phyloP scores from a whole-genome alignment of 2,888 invertebrate species.

The Caenorhabditis sp. region DNA sequence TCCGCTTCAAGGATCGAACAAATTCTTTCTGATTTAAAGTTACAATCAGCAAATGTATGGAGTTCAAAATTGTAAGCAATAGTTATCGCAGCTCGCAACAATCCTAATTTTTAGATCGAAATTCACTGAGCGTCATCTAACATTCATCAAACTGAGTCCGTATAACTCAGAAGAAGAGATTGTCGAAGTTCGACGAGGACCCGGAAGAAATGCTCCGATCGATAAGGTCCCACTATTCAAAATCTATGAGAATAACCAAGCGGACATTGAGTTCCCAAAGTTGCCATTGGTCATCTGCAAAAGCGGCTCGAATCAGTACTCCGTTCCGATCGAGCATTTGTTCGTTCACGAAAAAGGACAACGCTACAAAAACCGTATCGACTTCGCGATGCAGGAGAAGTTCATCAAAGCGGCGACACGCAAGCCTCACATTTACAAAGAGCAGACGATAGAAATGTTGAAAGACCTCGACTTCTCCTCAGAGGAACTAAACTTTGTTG shows the following conservation, averaged over 20 bases:
- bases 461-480: constrained; percentile 47
- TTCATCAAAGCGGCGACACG: constrained; percentile 42
- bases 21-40: constrained; percentile 23
- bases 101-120: not conserved
- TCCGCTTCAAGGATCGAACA: not conserved
- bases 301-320: constrained; percentile 26
- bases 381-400: constrained; percentile 36
- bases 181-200: not conserved
- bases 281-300: constrained; percentile 61
- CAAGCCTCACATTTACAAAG: constrained; percentile 46
- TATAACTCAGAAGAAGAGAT: not conserved
- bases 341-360: constrained; percentile 56
- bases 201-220: constrained; percentile 11
- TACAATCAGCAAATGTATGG: constrained; percentile 6
- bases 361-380: constrained; percentile 50
- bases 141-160: constrained; percentile 7
- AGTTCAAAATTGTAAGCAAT: not conserved
- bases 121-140: constrained; percentile 46
- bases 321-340: constrained; percentile 58
- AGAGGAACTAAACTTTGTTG: constrained; percentile 33
- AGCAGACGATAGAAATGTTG: constrained; percentile 49
- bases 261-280: constrained; percentile 47
- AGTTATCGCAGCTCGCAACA: not conserved
- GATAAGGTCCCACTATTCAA: not conserved
- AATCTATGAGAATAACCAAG: constrained; percentile 19